Percentiles rank a stretch among this genome's conserved stretches.
Evolutionary conservation across 2,888 invertebrate genomes (phyloP).

Genomic region (Thalpophila matura): DNA sequence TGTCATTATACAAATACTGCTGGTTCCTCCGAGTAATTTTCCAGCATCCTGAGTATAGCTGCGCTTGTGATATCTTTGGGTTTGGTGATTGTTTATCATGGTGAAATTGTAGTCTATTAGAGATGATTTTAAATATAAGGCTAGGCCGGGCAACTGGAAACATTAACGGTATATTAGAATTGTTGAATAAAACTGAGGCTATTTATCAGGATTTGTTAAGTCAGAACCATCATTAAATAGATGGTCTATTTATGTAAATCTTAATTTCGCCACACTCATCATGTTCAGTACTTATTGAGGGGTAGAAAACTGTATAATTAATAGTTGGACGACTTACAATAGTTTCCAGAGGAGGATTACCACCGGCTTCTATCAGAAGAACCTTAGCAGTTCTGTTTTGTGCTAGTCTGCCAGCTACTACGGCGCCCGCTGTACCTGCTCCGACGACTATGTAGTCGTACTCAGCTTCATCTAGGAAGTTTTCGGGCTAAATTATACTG

Average conservation of each 20-base stretch:
- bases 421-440: no score
- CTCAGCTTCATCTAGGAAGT: constrained; percentile 10
- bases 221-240: no score
- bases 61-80: not conserved
- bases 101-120: constrained; percentile 18
- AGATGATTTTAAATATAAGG: not conserved
- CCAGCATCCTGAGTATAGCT: constrained; percentile 17
- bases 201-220: no score
- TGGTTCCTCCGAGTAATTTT: constrained; percentile 34
- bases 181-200: no score
- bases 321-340: no score
- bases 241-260: no score
- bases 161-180: no score
- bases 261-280: no score
- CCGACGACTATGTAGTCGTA: no score
- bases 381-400: constrained; percentile 17
- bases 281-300: no score
- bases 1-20: not conserved
- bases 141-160: constrained; percentile 10
- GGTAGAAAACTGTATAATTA: no score
- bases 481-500: no score
- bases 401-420: constrained; percentile 8
- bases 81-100: not conserved
- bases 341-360: constrained; percentile 3
- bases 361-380: constrained; percentile 14